These are phyloP conservation scores for Pristionchus entomophagus DNA, from an alignment of 2,888 invertebrate genomes.

Conservation along the genomic window DNA sequence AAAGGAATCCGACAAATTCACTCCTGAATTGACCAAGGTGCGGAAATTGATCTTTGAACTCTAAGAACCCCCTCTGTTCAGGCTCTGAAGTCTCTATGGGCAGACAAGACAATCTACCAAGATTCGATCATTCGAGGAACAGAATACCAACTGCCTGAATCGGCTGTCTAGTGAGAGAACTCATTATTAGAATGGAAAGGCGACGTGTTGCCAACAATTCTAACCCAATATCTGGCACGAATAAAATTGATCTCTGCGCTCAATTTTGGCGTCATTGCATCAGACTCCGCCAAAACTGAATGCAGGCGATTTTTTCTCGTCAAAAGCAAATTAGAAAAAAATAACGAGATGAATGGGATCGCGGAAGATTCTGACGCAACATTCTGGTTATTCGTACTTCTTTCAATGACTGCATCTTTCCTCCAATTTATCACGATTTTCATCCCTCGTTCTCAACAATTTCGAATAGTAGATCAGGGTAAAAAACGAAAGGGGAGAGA, in stretches of 20 bases:
- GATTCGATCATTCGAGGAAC: conserved; percentile 65
- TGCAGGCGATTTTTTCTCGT: not conserved
- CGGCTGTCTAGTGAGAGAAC: conserved; percentile 68
- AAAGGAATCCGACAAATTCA: conserved; percentile 71
- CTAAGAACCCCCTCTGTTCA: not conserved
- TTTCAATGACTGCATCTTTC: not conserved
- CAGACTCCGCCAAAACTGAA: too few relatives aligned
- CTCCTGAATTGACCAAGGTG: conserved; percentile 63
- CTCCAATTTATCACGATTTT: not conserved
- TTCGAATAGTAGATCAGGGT: not conserved
- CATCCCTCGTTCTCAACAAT: not conserved
- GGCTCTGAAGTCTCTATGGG: conserved; percentile 68
- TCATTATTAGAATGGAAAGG: not conserved
- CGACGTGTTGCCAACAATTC: not conserved
- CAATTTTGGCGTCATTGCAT: not conserved
- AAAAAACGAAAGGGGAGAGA: not conserved
- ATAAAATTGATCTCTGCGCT: not conserved
- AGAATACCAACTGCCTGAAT: conserved; percentile 73
- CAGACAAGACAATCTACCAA: conserved; percentile 62
- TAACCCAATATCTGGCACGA: not conserved
- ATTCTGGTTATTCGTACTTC: not conserved
- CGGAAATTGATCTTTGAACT: not conserved
- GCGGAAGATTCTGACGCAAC: not conserved
- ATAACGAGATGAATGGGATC: not conserved
- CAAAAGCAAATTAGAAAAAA: not conserved